phyloP scores from a whole-genome alignment of 2,113 vertebrate genomes.

The Aplodontia rufa region DNA sequence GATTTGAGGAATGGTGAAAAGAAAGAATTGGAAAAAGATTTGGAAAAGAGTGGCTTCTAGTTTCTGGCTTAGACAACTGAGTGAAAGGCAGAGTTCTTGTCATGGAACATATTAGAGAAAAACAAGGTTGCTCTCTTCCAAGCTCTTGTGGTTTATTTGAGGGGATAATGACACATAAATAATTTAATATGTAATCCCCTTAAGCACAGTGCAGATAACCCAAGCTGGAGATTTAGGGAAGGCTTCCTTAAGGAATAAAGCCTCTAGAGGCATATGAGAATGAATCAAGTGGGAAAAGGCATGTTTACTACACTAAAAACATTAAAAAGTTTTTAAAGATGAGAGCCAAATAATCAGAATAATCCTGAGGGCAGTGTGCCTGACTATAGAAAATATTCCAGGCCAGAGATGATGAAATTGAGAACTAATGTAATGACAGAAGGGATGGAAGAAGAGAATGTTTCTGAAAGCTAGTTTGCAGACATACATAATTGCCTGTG shows the following conservation, averaged over 20 bases:
- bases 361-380: neutral
- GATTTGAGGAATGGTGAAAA: neutral
- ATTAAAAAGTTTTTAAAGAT: conserved; percentile 19
- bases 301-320: neutral
- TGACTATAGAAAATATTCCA: neutral
- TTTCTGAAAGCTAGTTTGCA: neutral
- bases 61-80: neutral
- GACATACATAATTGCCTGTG: neutral
- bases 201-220: neutral
- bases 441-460: neutral
- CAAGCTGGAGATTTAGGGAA: neutral
- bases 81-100: neutral
- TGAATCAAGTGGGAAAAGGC: neutral
- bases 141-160: neutral
- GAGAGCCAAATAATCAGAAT: conserved; percentile 5
- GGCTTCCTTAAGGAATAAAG: conserved; percentile 23
- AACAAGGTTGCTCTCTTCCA: neutral
- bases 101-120: conserved; percentile 1
- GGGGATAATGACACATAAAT: neutral
- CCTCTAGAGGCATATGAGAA: neutral
- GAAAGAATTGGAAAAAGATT: neutral
- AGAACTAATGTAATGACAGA: neutral
- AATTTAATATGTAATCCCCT: conserved; percentile 11
- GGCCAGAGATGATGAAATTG: neutral
- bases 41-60: neutral